phyloP scores from a whole-genome alignment of 2,797 vertebrate species.

The Salmo trutta region DNA sequence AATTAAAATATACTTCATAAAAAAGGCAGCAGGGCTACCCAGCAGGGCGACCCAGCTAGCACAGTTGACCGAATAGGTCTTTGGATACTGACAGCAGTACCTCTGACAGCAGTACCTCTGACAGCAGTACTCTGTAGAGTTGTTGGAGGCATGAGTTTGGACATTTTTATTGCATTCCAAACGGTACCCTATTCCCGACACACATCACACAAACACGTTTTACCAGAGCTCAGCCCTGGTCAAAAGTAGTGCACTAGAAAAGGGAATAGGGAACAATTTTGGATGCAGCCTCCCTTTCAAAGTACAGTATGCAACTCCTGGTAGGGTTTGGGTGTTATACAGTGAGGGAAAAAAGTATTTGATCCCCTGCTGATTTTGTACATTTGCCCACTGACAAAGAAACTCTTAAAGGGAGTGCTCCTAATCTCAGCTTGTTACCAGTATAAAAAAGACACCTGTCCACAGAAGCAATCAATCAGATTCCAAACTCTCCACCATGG shows the following conservation, averaged over 20 bases:
- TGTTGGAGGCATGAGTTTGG: not conserved
- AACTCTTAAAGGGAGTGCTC: no score
- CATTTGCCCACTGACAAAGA: no score
- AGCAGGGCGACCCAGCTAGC: not conserved
- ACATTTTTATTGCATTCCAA: not conserved
- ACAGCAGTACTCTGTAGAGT: not conserved
- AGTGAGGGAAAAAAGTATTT: no score
- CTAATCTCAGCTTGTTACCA: no score
- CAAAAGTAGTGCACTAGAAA: not conserved
- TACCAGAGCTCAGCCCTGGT: not conserved
- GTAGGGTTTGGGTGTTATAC: not conserved
- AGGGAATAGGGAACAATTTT: not conserved
- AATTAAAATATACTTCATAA: not conserved
- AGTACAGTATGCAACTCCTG: not conserved
- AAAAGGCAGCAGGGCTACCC: not conserved
- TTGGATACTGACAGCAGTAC: not conserved
- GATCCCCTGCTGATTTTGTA: no score
- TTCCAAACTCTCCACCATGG: no score
- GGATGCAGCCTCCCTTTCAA: not conserved
- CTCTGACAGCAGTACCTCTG: not conserved
- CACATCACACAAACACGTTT: no score
- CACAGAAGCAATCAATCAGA: no score
- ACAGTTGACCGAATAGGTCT: not conserved
- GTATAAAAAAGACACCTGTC: no score
- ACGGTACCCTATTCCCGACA: not conserved